Evolutionary conservation across 1,140 invertebrate species (phyloP), one percentile per base, ranked within the genome.

Genomic region (Drosophila miranda): DNA sequence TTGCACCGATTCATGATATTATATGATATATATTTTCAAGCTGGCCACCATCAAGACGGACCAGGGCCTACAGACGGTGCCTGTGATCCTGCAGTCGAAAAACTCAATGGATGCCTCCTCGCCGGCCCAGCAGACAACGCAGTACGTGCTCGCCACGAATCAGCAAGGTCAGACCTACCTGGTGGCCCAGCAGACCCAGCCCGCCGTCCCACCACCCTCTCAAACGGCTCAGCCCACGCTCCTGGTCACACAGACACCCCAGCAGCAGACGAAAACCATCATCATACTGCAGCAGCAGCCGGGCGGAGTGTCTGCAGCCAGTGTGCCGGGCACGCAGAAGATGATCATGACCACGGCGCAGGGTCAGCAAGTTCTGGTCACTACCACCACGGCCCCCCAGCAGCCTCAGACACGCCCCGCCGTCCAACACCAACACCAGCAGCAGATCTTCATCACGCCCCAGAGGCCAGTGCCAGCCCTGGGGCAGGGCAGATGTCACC

Each of bases 231-330:
- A 70, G 14, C 90, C 75, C 51, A 90, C 76, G 11, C 70, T 76
- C 21, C 90, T 90, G 7, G 90, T 91, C 3, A 91, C 91, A 0
- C 92, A 91, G 62, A 57, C 89, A 3, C 79, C 68, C 28, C 90
- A 89, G 46, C 90, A 90, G 45, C 91, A 92, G 11, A 92, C 94
- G 0, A 95, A 95, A 73, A 95, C 95, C 0, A 95, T 95, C 19
- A 95, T 95, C 41, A 95, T 95, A 49, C 78, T 95, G 13, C 95
- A 95, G 73, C 94, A 94, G 26, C 94, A 94, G 26, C 94, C 94
- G 70, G 58, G 74, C 3, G 82, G 75, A 5, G 78, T 70, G 11
- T 56, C 71, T 3, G 34, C 73, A 1, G 44, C 64, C 8, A 76
- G 59, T 41, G 63, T 87, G 16, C 46, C 78, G 3, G 82, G 72